Base-by-base conservation (phyloP, 2,113 vertebrate genomes). In the Paedocypris sp. region DNA sequence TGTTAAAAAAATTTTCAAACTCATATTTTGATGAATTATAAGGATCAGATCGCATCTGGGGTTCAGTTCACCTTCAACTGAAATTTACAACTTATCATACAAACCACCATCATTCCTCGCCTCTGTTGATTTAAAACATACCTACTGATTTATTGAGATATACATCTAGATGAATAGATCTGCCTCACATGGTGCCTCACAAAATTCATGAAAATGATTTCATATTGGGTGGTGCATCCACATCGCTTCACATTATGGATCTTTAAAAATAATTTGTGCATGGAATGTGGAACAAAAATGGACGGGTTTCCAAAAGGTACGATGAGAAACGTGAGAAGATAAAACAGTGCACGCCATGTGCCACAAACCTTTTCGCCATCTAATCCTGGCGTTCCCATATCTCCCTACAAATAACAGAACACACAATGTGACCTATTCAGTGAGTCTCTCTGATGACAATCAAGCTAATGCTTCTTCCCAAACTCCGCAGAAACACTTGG, bases 361-460 rank as follows among this genome's bases (percentile, higher is more conserved):
- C 61, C 74, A 86, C 90, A 73, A 72, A 96, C 93, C 93, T 96
- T 94, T 49, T 70, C 76, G 31, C 94, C 94, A 47, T 90, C 84
- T 77, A 91, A 73, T 75, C 93, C 93, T 73, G 91, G 82, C 59
- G 83, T 79, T 59, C 93, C 93, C 50, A 88, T 79, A 60, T 95
- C 91, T 70, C 93, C 93, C 92, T 97, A 79, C 71, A 80, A 76
- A 68, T 70, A 78, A 72, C 68, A 81, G 29, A 77, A 75, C 66
- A 82, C 20, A 80, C 62, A 80, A 62, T 13, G 46, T 45, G 18
- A 66, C 38, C 62, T 51, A 43, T 42, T 42, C 11, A 38, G 13
- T 23, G 7, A n/a, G 28, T n/a, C 13, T 11, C 32, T 13, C 15
- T 28, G 16, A 48, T 26, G 15, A 9, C 2, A 42, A 12, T 48